Base-by-base conservation (phyloP, 2,888 invertebrate species). In the Spicauda simplicius region DNA sequence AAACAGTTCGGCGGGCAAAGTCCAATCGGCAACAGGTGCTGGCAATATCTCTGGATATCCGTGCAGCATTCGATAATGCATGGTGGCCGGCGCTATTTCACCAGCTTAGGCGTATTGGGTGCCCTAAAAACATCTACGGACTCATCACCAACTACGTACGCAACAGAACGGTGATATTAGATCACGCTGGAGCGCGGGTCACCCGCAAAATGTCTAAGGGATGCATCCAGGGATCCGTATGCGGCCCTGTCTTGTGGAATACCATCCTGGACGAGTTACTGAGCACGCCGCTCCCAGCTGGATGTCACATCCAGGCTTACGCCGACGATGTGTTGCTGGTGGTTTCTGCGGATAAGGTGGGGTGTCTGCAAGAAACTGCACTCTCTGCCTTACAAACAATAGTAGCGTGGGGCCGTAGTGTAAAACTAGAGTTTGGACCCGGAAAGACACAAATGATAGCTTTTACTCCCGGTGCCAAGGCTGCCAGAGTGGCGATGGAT, bases 1-100 rank as follows among this genome's bases (percentile, higher is more conserved):
- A 64, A 0, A 8, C 41, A 0, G 67, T 74, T 1, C 56, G 33
- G 0, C 10, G 7, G 0, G 63, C 62, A 6, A 72, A 69, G 52
- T 1, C 1, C 0, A 8, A 54, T 0, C 33, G 54, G 10, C 18
- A 65, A 2, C 70, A 58, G 0, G 68, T 69, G 0, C 7, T 73
- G 0, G 72, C 68, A 0, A 57, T 73, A 0, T 73, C 71, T 0
- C 62, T 73, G 0, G 72, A 72, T n/a, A n/a, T n/a, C n/a, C n/a
- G n/a, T n/a, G n/a, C n/a, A n/a, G n/a, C n/a, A n/a, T n/a, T n/a
- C n/a, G 30, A 70, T 71, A 67, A 30, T 2, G 25, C 25, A 6
- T n/a, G 45, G 45, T 45, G 45, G 45, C 45, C 45, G 11, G 45
- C 45, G 14, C 45, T 45, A 2, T 45, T 2, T 67, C 70, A 0